A percentile compares a stretch with the other conserved stretches of the same genome.
These are phyloP conservation scores for Trachops cirrhosus DNA, from an alignment of 2,797 vertebrate species.

Conservation along the genomic window DNA sequence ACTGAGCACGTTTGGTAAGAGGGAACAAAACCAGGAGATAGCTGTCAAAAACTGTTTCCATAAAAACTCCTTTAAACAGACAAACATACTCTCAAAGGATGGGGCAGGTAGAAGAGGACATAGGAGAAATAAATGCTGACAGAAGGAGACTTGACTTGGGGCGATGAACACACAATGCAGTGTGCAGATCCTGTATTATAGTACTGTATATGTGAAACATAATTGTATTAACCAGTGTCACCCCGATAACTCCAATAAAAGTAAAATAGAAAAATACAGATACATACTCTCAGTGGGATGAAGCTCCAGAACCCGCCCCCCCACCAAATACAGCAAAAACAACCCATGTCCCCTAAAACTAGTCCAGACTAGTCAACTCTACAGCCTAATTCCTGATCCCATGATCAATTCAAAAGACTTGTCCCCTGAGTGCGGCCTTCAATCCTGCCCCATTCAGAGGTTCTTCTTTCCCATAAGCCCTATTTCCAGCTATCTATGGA, in stretches of 20 bases:
- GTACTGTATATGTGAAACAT: neutral
- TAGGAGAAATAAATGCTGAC: neutral
- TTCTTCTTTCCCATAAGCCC: neutral
- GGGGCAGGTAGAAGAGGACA: neutral
- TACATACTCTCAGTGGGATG: neutral
- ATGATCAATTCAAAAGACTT: neutral
- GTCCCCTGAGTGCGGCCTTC: neutral
- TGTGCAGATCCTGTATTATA: neutral
- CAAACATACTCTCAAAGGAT: neutral
- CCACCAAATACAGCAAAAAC: neutral
- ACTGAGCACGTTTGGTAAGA: neutral
- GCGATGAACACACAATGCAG: neutral
- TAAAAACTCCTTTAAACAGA: neutral
- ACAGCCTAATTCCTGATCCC: neutral
- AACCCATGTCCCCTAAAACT: neutral
- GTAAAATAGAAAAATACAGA: neutral
- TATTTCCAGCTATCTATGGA: neutral
- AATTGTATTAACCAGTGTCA: neutral
- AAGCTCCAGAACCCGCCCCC: neutral
- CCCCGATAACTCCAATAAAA: neutral
- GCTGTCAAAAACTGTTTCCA: neutral
- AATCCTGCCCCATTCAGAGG: neutral
- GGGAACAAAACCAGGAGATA: neutral
- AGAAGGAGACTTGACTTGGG: neutral
- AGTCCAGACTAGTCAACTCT: neutral